Conservation (phyloP, 2,797 vertebrate species). For the Carcharodon carcharias region DNA sequence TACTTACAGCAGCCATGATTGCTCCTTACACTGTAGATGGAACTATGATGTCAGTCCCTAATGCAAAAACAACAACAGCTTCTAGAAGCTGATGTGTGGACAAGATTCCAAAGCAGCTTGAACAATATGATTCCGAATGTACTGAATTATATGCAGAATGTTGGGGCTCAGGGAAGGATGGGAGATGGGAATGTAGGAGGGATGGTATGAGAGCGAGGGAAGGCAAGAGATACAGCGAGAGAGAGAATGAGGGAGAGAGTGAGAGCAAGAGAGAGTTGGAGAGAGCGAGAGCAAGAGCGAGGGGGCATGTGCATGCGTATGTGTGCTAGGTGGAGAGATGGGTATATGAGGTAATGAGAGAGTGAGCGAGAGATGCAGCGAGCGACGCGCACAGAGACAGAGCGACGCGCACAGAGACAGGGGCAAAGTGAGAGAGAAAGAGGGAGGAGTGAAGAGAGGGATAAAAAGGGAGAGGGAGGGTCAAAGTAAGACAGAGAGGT, state of each 20-base stretch:
- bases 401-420: background rate
- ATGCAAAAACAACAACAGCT: background rate
- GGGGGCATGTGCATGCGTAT: too few species aligned
- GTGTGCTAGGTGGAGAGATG: too few species aligned
- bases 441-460: too few species aligned
- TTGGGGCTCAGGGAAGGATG: background rate
- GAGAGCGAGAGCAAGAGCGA: too few species aligned
- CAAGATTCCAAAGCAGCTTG: background rate
- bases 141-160: background rate
- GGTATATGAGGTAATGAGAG: too few species aligned
- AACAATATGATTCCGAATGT: too few species aligned
- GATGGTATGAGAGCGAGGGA: background rate
- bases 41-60: background rate
- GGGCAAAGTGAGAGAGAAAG: too few species aligned
- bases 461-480: background rate
- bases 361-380: too few species aligned
- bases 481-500: background rate
- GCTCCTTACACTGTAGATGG: background rate
- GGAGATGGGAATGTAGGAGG: too few species aligned
- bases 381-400: background rate
- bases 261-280: too few species aligned
- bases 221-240: too few species aligned
- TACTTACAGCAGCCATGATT: background rate
- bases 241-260: too few species aligned
- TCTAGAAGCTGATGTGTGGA: background rate